Evolutionary conservation across 2,113 vertebrate genomes (phyloP).

Genomic region (Echinops telfairi): DNA sequence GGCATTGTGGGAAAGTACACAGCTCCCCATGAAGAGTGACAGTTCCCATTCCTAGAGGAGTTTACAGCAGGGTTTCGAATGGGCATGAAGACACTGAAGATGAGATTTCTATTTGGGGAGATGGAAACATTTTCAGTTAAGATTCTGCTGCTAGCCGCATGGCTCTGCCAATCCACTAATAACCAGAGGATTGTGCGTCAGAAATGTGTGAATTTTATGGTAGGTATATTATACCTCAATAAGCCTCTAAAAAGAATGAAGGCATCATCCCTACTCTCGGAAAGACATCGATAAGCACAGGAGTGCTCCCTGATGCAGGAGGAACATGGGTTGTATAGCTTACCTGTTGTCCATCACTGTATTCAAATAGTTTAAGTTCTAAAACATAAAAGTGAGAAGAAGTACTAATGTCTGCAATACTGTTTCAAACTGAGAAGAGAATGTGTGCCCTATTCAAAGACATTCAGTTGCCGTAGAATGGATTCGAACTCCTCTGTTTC

Average conservation of each 20-base stretch:
- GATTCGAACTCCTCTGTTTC: neutral
- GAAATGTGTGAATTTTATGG: neutral
- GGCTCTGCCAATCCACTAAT: neutral
- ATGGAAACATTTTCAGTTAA: slow-evolving; percentile 16
- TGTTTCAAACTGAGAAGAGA: slow-evolving; percentile 25
- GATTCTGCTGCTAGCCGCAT: too few relatives aligned
- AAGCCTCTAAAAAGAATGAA: neutral
- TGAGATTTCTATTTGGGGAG: neutral
- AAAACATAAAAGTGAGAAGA: slow-evolving; percentile 2
- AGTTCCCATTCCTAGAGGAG: too few relatives aligned
- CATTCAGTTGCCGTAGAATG: neutral
- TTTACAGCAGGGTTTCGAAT: too few relatives aligned
- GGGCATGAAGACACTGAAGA: neutral
- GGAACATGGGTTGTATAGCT: neutral
- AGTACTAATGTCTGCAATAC: neutral
- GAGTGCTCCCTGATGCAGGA: neutral
- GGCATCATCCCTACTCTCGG: neutral
- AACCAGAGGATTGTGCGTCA: neutral
- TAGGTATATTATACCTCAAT: neutral
- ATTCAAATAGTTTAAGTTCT: slow-evolving; percentile 24
- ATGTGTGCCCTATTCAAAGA: slow-evolving; percentile 9
- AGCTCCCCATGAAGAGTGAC: too few relatives aligned
- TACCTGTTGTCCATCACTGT: neutral
- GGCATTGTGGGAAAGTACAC: too few relatives aligned
- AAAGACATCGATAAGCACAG: slow-evolving; percentile 7